Percentiles rank a stretch among this genome's conserved stretches.
Conservation (phyloP, 2,113 vertebrate genomes). For the Apistogramma diplotaenia region DNA sequence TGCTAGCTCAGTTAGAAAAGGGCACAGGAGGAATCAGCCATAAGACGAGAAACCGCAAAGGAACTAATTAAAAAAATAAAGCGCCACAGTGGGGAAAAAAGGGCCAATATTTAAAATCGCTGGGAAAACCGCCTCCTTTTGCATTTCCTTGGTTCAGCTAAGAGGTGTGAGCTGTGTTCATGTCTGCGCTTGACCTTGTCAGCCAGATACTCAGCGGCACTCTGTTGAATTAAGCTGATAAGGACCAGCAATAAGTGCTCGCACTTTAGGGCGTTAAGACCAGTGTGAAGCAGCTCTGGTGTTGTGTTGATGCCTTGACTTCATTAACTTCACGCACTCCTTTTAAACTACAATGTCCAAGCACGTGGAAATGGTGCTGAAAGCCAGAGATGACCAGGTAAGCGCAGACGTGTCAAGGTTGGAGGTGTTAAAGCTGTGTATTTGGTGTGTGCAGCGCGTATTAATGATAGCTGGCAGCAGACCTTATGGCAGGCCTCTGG, state of each 20-base stretch:
- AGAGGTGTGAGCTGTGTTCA: background rate
- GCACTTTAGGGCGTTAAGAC: background rate
- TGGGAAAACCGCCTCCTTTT: background rate
- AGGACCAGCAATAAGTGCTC: conserved; percentile 55
- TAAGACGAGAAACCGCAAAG: background rate
- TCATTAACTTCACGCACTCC: background rate
- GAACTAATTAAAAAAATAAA: conserved; percentile 1
- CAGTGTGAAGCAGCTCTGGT: conserved; percentile 34
- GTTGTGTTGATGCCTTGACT: conserved; percentile 23
- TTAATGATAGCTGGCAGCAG: conserved; percentile 36
- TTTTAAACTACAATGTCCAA: conserved; percentile 26
- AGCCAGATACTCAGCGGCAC: conserved; percentile 25
- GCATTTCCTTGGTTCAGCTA: background rate
- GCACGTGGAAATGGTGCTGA: conserved; percentile 53
- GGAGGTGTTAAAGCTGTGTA: background rate
- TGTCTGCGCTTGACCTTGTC: conserved; percentile 64
- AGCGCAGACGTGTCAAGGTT: background rate
- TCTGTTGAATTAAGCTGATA: conserved; percentile 79
- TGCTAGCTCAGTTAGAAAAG: background rate
- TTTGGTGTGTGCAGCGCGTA: background rate
- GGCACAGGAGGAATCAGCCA: background rate
- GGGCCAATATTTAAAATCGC: background rate
- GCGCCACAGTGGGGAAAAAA: background rate
- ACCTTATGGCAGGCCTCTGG: conserved; percentile 35
- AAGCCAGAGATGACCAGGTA: conserved; percentile 66